Percentiles rank a stretch among this genome's conserved stretches.
These are phyloP conservation scores for Bedellia somnulentella DNA, from an alignment of 2,888 invertebrate genomes.

Conservation along the genomic window DNA sequence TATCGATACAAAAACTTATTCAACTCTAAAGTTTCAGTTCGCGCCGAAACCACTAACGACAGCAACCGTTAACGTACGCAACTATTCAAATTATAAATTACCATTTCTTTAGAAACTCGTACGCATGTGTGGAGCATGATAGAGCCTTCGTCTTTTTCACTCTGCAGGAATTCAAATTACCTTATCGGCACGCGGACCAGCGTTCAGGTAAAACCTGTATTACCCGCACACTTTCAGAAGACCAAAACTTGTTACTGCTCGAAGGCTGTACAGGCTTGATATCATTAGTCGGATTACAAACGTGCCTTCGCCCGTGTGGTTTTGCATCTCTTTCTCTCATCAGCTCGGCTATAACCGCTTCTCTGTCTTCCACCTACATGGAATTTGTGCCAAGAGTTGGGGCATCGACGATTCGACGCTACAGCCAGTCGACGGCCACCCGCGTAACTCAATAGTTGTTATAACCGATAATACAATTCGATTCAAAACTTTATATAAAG, in stretches of 20 bases:
- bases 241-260: slow-evolving; percentile 19
- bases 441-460: slow-evolving; percentile 22
- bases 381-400: slow-evolving; percentile 23
- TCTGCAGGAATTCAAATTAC: slow-evolving; percentile 52
- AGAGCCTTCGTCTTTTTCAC: slow-evolving; percentile 49
- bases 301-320: slow-evolving; percentile 27
- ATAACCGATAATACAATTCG: slow-evolving; percentile 15
- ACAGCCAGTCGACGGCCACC: slow-evolving; percentile 35
- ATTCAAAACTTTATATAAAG: too few relatives aligned
- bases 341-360: slow-evolving; percentile 22
- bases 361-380: slow-evolving; percentile 41
- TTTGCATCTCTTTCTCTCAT: slow-evolving; percentile 23
- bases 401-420: slow-evolving; percentile 33
- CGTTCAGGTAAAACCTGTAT: slow-evolving; percentile 51
- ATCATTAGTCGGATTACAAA: slow-evolving; percentile 40
- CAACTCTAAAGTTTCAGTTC: too few relatives aligned
- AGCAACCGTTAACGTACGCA: slow-evolving; percentile 40
- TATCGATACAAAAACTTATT: too few relatives aligned
- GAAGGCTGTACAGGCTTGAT: slow-evolving; percentile 27
- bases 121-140: slow-evolving; percentile 23
- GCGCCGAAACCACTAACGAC: slow-evolving; percentile 11
- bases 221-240: slow-evolving; percentile 26
- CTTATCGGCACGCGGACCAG: slow-evolving; percentile 42
- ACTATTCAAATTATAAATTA: slow-evolving; percentile 41
- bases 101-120: slow-evolving; percentile 29